Percentiles rank a stretch among this genome's conserved stretches.
Conservation (phyloP, 2,113 vertebrate species). For the Ceyx margarethae region DNA sequence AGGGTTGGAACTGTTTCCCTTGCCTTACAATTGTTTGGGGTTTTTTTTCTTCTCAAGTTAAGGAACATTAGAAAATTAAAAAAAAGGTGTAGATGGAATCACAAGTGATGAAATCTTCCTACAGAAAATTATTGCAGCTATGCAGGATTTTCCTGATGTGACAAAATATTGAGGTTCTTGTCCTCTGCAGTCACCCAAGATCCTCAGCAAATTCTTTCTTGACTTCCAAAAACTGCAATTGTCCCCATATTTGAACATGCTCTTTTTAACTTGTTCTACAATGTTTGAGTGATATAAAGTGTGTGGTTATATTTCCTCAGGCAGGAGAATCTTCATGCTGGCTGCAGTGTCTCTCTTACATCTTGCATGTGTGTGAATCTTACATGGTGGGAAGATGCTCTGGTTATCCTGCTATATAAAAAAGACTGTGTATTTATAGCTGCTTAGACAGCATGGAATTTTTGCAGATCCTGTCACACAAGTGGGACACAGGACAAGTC, state of each 20-base stretch:
- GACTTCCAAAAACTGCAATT: neutral
- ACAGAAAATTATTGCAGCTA: neutral
- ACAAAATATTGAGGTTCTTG: neutral
- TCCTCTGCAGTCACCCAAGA: neutral
- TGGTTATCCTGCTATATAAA: neutral
- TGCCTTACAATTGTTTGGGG: neutral
- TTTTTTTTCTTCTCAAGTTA: neutral
- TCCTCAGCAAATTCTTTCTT: neutral
- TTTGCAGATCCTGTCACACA: neutral
- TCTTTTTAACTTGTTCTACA: neutral
- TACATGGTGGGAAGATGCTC: neutral
- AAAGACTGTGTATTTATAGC: neutral
- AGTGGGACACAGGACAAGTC: neutral
- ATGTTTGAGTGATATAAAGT: neutral
- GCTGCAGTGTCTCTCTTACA: neutral
- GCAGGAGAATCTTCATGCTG: neutral
- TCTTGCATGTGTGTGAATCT: rapidly evolving
- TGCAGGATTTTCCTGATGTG: neutral
- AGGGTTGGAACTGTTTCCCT: neutral
- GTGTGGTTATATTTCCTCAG: neutral
- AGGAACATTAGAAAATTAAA: slow-evolving; percentile 13
- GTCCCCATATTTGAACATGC: neutral
- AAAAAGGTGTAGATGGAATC: slow-evolving; percentile 10
- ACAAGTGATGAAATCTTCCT: neutral
- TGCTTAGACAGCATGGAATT: neutral